Percentiles rank a stretch among this genome's conserved stretches.
phyloP scores from a whole-genome alignment of 1,140 invertebrate species.

The Pseudoatta argentina region DNA sequence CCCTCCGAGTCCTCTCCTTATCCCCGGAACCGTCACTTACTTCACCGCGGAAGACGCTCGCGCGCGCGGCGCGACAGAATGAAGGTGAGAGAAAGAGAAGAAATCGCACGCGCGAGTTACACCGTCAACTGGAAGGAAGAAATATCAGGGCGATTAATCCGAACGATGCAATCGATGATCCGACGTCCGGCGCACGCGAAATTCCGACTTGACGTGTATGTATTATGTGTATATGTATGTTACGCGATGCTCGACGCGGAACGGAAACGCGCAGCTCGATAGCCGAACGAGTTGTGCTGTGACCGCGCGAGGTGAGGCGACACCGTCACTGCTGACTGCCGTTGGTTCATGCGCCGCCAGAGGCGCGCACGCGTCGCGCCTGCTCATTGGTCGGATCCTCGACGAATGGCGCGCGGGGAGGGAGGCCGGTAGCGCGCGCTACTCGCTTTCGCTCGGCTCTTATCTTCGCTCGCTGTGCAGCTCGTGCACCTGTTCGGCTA shows the following conservation, averaged over 20 bases:
- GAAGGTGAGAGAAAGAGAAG: neutral
- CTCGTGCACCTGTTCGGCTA: neutral
- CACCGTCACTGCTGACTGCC: conserved; percentile 34
- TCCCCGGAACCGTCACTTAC: conserved; percentile 51
- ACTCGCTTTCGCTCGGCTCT: conserved; percentile 37
- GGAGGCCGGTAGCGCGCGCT: neutral
- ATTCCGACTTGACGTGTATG: conserved; percentile 37
- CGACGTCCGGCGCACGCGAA: conserved; percentile 62
- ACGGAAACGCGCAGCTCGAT: conserved; percentile 69
- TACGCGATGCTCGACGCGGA: neutral
- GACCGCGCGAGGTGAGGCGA: conserved; percentile 64
- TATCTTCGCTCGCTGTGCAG: neutral
- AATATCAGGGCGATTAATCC: neutral
- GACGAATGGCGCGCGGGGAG: conserved; percentile 48
- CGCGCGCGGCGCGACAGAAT: conserved; percentile 19
- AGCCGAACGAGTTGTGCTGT: conserved; percentile 75
- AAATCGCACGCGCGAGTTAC: conserved; percentile 46
- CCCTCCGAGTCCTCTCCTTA: conserved; percentile 48
- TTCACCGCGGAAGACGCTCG: conserved; percentile 36
- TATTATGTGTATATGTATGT: neutral
- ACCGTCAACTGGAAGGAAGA: conserved; percentile 6
- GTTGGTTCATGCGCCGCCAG: conserved; percentile 52
- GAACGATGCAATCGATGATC: neutral
- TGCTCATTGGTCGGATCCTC: conserved; percentile 64
- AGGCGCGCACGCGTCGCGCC: conserved; percentile 17